A percentile compares a stretch with the other conserved stretches of the same genome.
phyloP scores from a whole-genome alignment of 2,113 vertebrate genomes.

The Sylvietta virens region DNA sequence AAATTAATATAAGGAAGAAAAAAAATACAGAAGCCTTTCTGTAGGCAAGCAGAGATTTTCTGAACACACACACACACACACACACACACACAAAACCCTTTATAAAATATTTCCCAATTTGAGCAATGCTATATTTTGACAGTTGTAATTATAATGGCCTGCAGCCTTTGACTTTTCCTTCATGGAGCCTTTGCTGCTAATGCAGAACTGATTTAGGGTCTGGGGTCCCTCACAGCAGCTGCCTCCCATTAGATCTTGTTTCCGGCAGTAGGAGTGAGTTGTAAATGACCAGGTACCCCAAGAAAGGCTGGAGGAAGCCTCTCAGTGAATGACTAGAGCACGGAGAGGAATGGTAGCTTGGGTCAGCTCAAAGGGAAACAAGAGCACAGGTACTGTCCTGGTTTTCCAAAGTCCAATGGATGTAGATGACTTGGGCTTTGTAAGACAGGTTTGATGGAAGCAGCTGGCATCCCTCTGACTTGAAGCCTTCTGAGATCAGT shows the following conservation, averaged over 20 bases:
- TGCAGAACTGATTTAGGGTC: conserved; percentile 70
- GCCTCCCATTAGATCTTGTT: conserved; percentile 65
- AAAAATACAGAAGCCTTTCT: neutral
- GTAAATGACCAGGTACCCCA: conserved; percentile 29
- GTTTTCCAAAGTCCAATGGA: neutral
- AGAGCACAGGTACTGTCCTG: neutral
- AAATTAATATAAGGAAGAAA: neutral
- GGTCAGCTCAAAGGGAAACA: neutral
- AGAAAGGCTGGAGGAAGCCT: conserved; percentile 22
- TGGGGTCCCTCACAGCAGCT: conserved; percentile 55
- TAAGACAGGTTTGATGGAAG: neutral
- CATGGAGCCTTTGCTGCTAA: conserved; percentile 64
- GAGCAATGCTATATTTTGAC: conserved; percentile 31
- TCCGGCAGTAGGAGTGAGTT: conserved; percentile 41
- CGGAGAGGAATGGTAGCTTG: neutral
- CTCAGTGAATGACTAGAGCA: neutral
- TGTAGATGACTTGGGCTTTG: neutral
- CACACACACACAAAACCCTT: neutral
- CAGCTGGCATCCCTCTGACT: neutral
- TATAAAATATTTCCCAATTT: conserved; percentile 1
- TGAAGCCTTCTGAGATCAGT: neutral
- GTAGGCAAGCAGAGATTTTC: neutral
- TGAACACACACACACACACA: neutral
- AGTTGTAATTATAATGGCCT: conserved; percentile 61
- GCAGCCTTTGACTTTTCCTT: conserved; percentile 62